Evolutionary conservation across 2,113 vertebrate genomes (phyloP), one percentile per base, ranked within the genome.

Genomic region (Butorides virescens): DNA sequence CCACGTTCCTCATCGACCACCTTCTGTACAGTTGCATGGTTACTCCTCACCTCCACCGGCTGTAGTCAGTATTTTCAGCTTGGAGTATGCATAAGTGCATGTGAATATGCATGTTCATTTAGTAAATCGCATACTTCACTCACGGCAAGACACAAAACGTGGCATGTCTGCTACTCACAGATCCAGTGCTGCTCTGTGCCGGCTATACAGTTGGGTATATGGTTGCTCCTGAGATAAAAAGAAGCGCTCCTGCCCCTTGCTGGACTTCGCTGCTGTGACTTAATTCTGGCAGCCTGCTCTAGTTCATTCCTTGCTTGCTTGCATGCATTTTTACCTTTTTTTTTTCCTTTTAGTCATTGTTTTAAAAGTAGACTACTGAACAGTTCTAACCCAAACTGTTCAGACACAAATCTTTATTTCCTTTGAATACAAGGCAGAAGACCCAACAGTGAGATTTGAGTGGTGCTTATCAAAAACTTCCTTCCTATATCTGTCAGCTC

Each of bases 111-210:
- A n/a, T 1, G 3, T 44, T 85, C 9, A 47, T 68, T 75, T 67
- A 50, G 56, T 34, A 65, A 88, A 81, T 10, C 55, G 9, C 15
- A 27, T 2, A 44, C 19, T 25, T 93, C 52, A 68, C 14, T 68
- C 36, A 44, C 76, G 75, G 46, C 39, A 82, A 74, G 59, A 29
- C 58, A 79, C 5, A 53, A 23, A 92, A 21, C 34, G 76, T 76
- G 49, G 14, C 52, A 19, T 16, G 3, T 63, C 32, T 90, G 37
- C 42, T 59, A 16, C 42, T 68, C 47, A 14, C 13, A 71, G 56
- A 81, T 75, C 37, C 6, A 58, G 1, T 3, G 1, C 26, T 74
- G 4, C 0, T 0, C 17, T 77, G 11, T 18, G 23, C 32, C 82
- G 52, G 32, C 36, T 53, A 3, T 27, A 39, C 27, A 32, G 5